Evolutionary conservation across 2,888 invertebrate genomes (phyloP).

Genomic region (Salticus scenicus): DNA sequence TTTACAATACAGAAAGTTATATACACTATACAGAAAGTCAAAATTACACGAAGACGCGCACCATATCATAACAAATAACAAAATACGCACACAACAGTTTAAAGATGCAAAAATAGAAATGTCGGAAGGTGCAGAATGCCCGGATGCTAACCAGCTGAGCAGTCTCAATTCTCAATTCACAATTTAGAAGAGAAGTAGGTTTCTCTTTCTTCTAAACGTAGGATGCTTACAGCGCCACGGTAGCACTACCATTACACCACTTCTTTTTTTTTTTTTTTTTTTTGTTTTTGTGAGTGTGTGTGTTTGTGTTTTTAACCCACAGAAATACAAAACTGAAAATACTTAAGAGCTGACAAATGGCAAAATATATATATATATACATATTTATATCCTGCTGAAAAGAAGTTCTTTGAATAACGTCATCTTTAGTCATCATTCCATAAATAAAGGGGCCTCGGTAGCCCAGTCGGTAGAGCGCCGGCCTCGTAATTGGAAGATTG

Average conservation of each 20-base stretch:
- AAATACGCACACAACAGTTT: slow-evolving; percentile 61
- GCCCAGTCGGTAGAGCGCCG: too few relatives aligned
- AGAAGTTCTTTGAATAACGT: too few relatives aligned
- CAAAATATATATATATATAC: too few relatives aligned
- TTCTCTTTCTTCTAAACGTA: slow-evolving; percentile 34
- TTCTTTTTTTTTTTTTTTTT: background rate
- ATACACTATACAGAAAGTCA: slow-evolving; percentile 60
- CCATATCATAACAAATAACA: slow-evolving; percentile 65
- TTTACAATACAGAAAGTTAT: slow-evolving; percentile 63
- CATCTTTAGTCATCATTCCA: too few relatives aligned
- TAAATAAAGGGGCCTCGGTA: too few relatives aligned
- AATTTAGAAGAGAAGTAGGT: slow-evolving; percentile 31
- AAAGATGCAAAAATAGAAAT: slow-evolving; percentile 70
- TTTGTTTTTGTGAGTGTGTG: too few relatives aligned
- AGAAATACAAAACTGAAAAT: too few relatives aligned
- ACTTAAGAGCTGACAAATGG: too few relatives aligned
- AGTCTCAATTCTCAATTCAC: slow-evolving; percentile 45
- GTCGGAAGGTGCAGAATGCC: slow-evolving; percentile 64
- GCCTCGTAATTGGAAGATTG: too few relatives aligned
- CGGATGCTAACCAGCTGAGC: slow-evolving; percentile 70
- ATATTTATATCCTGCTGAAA: too few relatives aligned
- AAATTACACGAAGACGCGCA: slow-evolving; percentile 53
- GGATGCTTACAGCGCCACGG: slow-evolving; percentile 49
- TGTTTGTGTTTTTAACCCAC: too few relatives aligned
- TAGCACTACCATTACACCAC: slow-evolving; percentile 49